Evolutionary conservation across 2,888 invertebrate genomes (phyloP), one percentile per base, ranked within the genome.

Genomic region (Pandemis heparana): DNA sequence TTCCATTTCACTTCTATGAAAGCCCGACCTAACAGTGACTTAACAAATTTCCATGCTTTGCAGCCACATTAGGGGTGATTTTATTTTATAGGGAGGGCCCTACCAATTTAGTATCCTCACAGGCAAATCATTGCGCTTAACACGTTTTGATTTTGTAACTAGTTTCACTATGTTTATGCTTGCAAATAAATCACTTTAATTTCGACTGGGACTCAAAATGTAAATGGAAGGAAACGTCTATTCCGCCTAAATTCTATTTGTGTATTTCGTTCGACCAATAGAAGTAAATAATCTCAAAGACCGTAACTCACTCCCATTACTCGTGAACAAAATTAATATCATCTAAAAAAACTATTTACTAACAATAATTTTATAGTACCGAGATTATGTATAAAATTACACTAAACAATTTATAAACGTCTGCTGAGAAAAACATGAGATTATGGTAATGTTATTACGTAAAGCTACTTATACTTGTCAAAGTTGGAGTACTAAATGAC

Each of bases 401-500:
- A 68, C 56, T 16, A 48, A 63, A 63, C 68, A 38, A 68, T 63
- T 68, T 73, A 73, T 68, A 68, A 73, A 73, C 56, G 68, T 72
- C 72, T 48, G 32, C 43, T n/a, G 32, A 23, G 56, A 56, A 63
- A 63, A 59, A 62, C 60, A 63, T 46, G 61, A 23, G 72, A 68
- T 73, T 73, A 73, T 73, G 72, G 56, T 68, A 63, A 73, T 73
- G n/a, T 63, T 67, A 63, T 73, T 68, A 59, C 56, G 56, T 73
- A 63, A 73, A 73, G 72, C 68, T 10, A 53, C 53, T 62, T 62
- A 68, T 46, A 51, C 18, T 46, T 72, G 67, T 68, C 67, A 56
- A 63, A 68, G 67, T 63, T 63, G 66, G 23, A 53, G 43, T 62
- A 41, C 18, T 56, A 68, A 72, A 72, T 56, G 61, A 53, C 32